A percentile compares a stretch with the other conserved stretches of the same genome.
These are phyloP conservation scores for Hyla sarda DNA, from an alignment of 2,113 vertebrate genomes.

Conservation along the genomic window DNA sequence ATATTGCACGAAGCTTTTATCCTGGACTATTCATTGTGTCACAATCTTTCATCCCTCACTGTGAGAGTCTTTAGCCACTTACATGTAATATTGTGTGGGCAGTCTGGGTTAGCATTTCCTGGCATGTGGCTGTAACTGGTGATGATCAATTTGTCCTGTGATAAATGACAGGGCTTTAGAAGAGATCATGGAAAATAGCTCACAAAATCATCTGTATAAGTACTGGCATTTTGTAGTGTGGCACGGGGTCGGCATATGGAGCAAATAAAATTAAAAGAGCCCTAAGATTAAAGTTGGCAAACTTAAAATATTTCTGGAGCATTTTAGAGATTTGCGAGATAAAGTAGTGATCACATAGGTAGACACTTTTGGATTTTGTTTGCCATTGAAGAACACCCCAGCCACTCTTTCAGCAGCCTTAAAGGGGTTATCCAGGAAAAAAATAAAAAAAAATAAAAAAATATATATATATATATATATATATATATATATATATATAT, in stretches of 20 bases:
- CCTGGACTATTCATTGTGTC: background rate
- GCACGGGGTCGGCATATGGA: background rate
- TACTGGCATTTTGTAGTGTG: background rate
- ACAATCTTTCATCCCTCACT: background rate
- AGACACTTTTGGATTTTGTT: background rate
- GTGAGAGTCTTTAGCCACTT: conserved; percentile 11
- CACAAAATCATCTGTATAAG: background rate
- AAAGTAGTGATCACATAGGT: too few species aligned
- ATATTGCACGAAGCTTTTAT: background rate
- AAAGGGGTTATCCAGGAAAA: too few species aligned
- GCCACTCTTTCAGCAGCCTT: background rate
- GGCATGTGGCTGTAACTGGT: background rate
- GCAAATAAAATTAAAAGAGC: background rate
- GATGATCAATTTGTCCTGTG: background rate
- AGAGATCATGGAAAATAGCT: background rate
- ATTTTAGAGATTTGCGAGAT: too few species aligned
- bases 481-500: too few species aligned
- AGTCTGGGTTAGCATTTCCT: background rate
- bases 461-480: too few species aligned
- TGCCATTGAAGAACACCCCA: background rate
- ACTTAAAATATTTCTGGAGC: too few species aligned
- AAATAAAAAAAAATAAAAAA: too few species aligned
- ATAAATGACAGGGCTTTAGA: background rate
- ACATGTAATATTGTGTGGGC: conserved; percentile 26
- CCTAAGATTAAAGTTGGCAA: background rate